Conservation (phyloP, 2,888 invertebrate species). For the Stenodera caucasica region DNA sequence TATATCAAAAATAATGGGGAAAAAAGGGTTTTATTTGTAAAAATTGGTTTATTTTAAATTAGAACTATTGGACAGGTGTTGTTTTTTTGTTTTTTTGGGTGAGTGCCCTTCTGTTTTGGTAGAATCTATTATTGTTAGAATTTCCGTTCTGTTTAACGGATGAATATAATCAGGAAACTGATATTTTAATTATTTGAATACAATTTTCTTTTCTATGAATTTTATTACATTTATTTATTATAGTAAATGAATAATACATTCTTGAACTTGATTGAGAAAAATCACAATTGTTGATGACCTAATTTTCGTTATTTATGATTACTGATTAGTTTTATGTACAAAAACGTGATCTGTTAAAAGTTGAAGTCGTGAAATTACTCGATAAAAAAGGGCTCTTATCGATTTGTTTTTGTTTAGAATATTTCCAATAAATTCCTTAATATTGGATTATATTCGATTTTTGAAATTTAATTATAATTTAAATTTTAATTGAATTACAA, state of each 20-base stretch:
- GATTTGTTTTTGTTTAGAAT: background rate
- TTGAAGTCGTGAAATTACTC: background rate
- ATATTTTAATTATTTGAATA: background rate
- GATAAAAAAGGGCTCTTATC: too few relatives aligned
- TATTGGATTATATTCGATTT: too few relatives aligned
- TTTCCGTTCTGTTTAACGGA: conserved; percentile 5
- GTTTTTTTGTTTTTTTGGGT: too few relatives aligned
- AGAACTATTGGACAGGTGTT: background rate
- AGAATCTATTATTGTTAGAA: background rate
- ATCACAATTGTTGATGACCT: background rate
- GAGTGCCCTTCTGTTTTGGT: conserved; percentile 1
- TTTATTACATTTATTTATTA: background rate
- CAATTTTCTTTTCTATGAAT: background rate
- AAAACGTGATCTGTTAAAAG: background rate
- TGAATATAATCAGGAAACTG: background rate
- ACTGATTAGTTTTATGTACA: background rate
- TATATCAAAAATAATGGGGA: background rate
- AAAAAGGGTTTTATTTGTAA: background rate
- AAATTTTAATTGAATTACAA: background rate
- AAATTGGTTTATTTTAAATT: background rate
- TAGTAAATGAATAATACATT: background rate
- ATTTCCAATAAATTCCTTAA: too few relatives aligned
- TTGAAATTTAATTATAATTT: too few relatives aligned
- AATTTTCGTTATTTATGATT: background rate
- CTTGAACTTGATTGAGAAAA: background rate